Percentiles rank a stretch among this genome's conserved stretches.
Conservation (phyloP, 2,888 invertebrate species). For the Harmothoe impar region DNA sequence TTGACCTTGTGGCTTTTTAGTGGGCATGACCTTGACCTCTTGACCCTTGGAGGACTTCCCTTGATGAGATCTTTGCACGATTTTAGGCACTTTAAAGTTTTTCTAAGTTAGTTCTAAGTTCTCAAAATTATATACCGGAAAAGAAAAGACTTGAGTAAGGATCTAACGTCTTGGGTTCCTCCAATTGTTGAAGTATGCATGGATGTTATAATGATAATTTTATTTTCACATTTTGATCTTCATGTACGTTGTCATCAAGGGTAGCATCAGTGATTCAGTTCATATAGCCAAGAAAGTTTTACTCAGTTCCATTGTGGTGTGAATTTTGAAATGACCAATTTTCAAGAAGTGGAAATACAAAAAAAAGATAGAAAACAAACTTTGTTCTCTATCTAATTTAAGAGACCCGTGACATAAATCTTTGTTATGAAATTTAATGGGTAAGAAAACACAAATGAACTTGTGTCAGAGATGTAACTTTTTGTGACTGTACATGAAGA, state of each 20-base stretch:
- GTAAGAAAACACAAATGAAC: background rate
- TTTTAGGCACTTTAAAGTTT: background rate
- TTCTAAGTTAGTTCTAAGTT: background rate
- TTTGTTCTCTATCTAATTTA: too few relatives aligned
- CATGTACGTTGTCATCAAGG: background rate
- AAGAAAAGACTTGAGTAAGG: background rate
- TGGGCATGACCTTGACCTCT: constrained; percentile 20
- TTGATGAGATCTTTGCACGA: background rate
- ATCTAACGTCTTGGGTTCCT: background rate
- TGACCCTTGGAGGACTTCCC: background rate
- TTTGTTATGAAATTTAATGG: background rate
- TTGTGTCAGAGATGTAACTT: too few relatives aligned
- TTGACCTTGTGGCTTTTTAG: background rate
- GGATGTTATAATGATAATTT: background rate
- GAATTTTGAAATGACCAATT: background rate
- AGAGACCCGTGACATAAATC: background rate
- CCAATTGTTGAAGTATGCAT: background rate
- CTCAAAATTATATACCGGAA: background rate
- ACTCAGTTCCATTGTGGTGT: background rate
- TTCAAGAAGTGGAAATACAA: too few relatives aligned
- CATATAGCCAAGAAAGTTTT: too few relatives aligned
- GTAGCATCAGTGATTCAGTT: background rate
- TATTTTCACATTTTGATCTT: background rate
- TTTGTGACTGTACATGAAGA: background rate
- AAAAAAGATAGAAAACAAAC: background rate